A percentile compares a stretch with the other conserved stretches of the same genome.
phyloP scores from a whole-genome alignment of 2,113 vertebrate species.

The Cnemophilus loriae region DNA sequence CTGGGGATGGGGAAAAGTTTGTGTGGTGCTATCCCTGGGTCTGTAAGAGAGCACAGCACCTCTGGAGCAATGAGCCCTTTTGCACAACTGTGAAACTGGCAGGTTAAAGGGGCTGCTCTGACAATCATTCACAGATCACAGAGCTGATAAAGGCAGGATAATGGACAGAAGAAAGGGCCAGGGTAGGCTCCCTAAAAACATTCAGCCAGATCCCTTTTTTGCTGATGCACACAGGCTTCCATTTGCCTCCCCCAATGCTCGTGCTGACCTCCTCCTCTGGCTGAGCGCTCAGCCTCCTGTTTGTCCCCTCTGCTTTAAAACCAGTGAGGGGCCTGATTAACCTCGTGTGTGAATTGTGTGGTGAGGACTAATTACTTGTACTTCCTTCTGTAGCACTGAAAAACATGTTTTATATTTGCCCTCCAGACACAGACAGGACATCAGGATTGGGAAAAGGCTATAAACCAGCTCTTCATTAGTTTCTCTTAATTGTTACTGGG shows the following conservation, averaged over 20 bases:
- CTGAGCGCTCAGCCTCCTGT: neutral
- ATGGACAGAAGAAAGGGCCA: neutral
- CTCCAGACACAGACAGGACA: constrained; percentile 60
- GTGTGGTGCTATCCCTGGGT: neutral
- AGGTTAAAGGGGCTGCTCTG: neutral
- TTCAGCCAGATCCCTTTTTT: neutral
- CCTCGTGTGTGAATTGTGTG: constrained; percentile 18
- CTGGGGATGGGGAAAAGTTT: neutral
- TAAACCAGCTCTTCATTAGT: constrained; percentile 58
- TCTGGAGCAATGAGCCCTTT: neutral
- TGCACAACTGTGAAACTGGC: neutral
- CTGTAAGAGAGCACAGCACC: neutral
- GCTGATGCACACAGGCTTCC: neutral
- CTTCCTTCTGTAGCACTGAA: constrained; percentile 70
- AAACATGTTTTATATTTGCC: constrained; percentile 68
- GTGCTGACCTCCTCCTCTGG: neutral
- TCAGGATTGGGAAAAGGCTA: constrained; percentile 72
- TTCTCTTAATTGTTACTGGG: constrained; percentile 75
- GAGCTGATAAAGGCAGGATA: neutral
- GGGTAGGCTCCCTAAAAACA: neutral
- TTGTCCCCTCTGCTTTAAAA: constrained; percentile 41
- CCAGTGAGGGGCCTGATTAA: constrained; percentile 44
- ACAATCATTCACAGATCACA: neutral
- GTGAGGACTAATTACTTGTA: constrained; percentile 65
- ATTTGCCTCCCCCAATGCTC: neutral